Evolutionary conservation across 2,797 vertebrate species (phyloP), one percentile per base, ranked within the genome.

Genomic region (Xyrichtys novacula): DNA sequence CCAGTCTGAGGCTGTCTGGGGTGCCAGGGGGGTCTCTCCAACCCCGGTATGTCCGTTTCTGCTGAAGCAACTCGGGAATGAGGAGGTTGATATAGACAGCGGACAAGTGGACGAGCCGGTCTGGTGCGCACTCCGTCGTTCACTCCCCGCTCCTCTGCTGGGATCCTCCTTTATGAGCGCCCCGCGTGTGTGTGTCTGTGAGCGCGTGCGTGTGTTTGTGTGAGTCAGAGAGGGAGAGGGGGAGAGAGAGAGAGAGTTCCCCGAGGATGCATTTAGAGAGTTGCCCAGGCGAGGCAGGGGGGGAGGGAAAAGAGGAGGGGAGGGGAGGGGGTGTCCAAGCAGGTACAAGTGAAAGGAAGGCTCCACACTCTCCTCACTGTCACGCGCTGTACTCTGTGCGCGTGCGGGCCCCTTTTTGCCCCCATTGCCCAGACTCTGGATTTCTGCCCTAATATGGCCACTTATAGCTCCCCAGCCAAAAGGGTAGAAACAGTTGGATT

Each of bases 401-500:
- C 28, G 22, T 42, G 39, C 26, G 39, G 16, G 50, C 22, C 46
- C 19, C 31, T 75, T 46, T 63, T 60, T 78, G 46, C 56, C 60
- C 74, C 66, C 15, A 39, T 36, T 58, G 71, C 43, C 72, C 59
- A 78, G 65, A 79, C 70, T 66, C 67, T 52, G 53, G 50, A 79
- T 71, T 88, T 84, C 26, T 82, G 81, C 79, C 89, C 89, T 78
- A 85, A 89, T 89, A 90, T 85, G 88, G 87, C 65, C 76, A 77
- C 71, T 72, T 57, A 36, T 47, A 46, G 70, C 69, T 71, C 54
- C 48, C 70, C 69, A 65, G 64, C 52, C 48, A 26, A 59, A 34
- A 20, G 50, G 15, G 11, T 7, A 3, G 14, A 16, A 38, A 15
- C 23, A 32, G 5, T 19, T 49, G 60, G 48, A 5, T 50, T 69